A percentile compares a stretch with the other conserved stretches of the same genome.
phyloP scores from a whole-genome alignment of 2,888 invertebrate genomes.

The Monopis laevigella region DNA sequence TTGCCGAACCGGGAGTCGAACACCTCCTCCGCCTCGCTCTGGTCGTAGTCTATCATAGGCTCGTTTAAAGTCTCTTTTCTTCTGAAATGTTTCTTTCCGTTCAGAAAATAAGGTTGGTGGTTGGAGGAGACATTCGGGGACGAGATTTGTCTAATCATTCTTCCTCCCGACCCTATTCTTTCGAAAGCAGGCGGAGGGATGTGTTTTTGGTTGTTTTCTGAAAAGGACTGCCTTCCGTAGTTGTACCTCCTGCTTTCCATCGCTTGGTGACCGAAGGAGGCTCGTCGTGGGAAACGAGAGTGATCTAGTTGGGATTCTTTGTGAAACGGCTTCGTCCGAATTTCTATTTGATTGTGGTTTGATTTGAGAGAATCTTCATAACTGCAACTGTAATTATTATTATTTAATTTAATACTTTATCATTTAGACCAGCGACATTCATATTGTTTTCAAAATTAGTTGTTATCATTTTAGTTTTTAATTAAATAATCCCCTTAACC shows the following conservation, averaged over 20 bases:
- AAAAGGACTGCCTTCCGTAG: constrained; percentile 49
- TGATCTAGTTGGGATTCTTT: constrained; percentile 27
- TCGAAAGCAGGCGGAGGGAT: constrained; percentile 38
- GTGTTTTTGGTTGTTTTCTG: constrained; percentile 50
- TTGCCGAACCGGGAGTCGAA: background rate
- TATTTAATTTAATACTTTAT: no score
- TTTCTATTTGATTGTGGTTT: constrained; percentile 51
- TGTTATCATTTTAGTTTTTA: no score
- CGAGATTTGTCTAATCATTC: constrained; percentile 43
- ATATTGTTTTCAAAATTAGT: no score
- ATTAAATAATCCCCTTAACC: no score
- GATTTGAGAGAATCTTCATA: constrained; percentile 85
- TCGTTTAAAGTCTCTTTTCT: constrained; percentile 55
- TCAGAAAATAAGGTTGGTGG: constrained; percentile 44
- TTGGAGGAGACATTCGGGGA: constrained; percentile 45
- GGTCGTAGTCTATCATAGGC: constrained; percentile 58
- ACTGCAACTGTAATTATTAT: constrained; percentile 74
- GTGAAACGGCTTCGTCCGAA: constrained; percentile 29
- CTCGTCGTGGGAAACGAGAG: constrained; percentile 37
- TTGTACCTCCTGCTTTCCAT: constrained; percentile 37
- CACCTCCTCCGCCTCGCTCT: constrained; percentile 35
- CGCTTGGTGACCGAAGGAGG: constrained; percentile 50
- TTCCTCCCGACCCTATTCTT: constrained; percentile 30
- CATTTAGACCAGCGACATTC: no score
- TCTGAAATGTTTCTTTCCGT: constrained; percentile 37